These are phyloP conservation scores for Pangasianodon hypophthalmus DNA, from an alignment of 2,113 vertebrate genomes.

Conservation along the genomic window DNA sequence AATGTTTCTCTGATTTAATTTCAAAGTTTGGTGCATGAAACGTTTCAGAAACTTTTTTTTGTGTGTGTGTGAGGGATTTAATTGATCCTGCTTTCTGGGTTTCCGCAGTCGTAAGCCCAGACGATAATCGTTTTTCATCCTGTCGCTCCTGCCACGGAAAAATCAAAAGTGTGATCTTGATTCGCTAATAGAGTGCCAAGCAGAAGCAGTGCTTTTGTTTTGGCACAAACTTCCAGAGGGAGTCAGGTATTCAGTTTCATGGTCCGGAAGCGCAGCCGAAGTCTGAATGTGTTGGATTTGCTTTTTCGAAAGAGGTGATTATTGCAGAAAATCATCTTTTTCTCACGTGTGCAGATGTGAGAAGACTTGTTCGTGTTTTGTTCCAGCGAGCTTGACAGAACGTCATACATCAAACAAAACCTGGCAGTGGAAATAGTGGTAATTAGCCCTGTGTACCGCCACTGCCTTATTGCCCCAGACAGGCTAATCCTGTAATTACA, in stretches of 20 bases:
- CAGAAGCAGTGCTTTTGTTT: not conserved
- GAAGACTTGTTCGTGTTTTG: not conserved
- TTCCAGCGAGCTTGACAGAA: not conserved
- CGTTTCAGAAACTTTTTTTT: not conserved
- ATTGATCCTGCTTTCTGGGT: not conserved
- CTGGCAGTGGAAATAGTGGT: conserved; percentile 46
- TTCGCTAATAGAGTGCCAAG: conserved; percentile 29
- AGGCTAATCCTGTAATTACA: conserved; percentile 62
- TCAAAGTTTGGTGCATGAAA: not conserved
- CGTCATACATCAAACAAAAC: conserved; percentile 34
- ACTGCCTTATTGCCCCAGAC: conserved; percentile 58
- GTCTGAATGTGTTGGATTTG: conserved; percentile 15
- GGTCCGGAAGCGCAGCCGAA: not conserved
- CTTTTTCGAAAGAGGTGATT: conserved; percentile 53
- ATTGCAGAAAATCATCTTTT: conserved; percentile 49
- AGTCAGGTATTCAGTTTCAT: not conserved
- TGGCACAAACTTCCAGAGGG: not conserved
- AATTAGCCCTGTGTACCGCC: conserved; percentile 55
- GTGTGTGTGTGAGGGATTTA: not conserved
- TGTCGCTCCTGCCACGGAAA: not conserved
- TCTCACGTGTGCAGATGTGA: conserved; percentile 25
- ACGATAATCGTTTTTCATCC: not conserved
- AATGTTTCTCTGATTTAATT: not conserved
- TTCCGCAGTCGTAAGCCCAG: not conserved
- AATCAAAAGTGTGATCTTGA: conserved; percentile 20